Evolutionary conservation across 2,797 vertebrate species (phyloP).

Genomic region (Acanthis flammea): DNA sequence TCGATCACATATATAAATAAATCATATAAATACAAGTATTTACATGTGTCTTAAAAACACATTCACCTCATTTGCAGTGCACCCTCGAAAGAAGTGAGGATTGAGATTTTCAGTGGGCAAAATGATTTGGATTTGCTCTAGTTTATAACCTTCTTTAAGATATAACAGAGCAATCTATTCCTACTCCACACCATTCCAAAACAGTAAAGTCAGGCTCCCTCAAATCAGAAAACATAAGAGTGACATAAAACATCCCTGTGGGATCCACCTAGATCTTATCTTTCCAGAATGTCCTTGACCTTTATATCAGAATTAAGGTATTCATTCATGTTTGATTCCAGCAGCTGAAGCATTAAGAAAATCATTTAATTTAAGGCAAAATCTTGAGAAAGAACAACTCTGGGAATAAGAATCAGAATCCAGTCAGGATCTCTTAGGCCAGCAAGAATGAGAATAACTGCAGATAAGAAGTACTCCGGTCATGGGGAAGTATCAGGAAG

Average conservation of each 20-base stretch:
- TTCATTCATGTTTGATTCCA: not conserved
- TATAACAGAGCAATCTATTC: not conserved
- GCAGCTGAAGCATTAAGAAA: not conserved
- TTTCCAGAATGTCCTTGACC: not conserved
- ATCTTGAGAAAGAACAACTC: not conserved
- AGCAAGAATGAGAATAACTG: not conserved
- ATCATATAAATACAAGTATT: not conserved
- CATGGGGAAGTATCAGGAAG: not conserved
- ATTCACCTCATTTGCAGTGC: not conserved
- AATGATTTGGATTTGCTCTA: not conserved
- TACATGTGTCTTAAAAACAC: not conserved
- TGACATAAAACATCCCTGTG: not conserved
- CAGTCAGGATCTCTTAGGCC: not conserved
- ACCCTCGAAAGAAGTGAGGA: not conserved
- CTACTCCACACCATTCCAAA: not conserved
- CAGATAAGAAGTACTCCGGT: not conserved
- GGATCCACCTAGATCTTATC: not conserved
- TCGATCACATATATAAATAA: not conserved
- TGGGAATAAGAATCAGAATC: not conserved
- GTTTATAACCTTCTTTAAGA: not conserved
- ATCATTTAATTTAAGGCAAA: not conserved
- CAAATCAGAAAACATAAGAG: not conserved
- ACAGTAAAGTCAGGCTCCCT: not conserved
- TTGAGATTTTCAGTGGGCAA: not conserved
- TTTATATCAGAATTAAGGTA: not conserved